Base-by-base conservation (phyloP, 2,797 vertebrate genomes). In the Neostethus bicornis region DNA sequence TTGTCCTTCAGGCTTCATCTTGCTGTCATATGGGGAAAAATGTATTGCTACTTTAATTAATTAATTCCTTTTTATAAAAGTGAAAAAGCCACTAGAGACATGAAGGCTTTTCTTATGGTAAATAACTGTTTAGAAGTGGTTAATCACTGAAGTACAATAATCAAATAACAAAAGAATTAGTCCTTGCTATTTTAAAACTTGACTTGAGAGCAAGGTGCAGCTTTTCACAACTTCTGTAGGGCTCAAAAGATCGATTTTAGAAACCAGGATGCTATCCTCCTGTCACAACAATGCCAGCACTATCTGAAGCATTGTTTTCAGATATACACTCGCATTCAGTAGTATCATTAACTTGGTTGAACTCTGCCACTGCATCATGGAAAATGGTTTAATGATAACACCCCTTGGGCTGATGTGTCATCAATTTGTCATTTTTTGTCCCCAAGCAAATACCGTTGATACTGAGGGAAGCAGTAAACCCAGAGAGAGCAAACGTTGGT, bases 301-400 rank as follows among this genome's bases (percentile, higher is more conserved):
- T 76, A 32, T 56, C 61, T 16, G 2, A 63, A 60, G 55, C 64
- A 60, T 38, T 69, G 61, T 70, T 77, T 72, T 65, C 24, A 39
- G 57, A 75, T 51, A 19, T 23, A 58, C 17, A 25, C 54, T 75
- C 49, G 28, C 32, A 66, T 37, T 72, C 47, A 31, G 49, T 52
- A 46, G 50, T 66, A 67, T 84, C 80, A 80, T 83, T 83, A 85
- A 81, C 79, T 81, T 66, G 38, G 45, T 19, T 65, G 76, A 88
- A 87, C 75, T 80, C 68, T 75, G 67, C 61, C 70, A 83, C 76
- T 82, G 75, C 64, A 79, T 77, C 79, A 77, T 42, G 63, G 57
- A 73, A 61, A 63, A 63, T 67, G 62, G 75, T 78, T 83, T 46
- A 66, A 83, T 66, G 79, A 81, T 62, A 87, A 85, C 79, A 85